phyloP scores from a whole-genome alignment of 1,140 invertebrate genomes.

The Aleiodes sp. region DNA sequence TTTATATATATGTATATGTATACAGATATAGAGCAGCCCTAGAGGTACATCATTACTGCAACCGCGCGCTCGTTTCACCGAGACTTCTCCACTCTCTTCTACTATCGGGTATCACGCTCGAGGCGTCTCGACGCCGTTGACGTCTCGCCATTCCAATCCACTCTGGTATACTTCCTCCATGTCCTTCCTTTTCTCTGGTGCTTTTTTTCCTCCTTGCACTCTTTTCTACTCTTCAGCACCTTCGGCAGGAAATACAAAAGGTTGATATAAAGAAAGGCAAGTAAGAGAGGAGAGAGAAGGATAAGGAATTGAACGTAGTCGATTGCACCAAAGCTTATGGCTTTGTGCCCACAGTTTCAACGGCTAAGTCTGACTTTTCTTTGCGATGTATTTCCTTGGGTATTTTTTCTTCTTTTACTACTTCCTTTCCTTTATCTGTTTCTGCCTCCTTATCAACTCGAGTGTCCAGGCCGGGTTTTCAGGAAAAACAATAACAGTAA shows the following conservation, averaged over 20 bases:
- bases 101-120: slow-evolving; percentile 29
- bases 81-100: slow-evolving; percentile 18
- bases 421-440: not conserved
- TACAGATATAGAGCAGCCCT: not conserved
- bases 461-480: slow-evolving; percentile 10
- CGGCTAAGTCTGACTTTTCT: not conserved
- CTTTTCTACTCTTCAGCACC: not conserved
- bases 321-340: slow-evolving; percentile 5
- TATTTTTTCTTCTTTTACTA: not conserved
- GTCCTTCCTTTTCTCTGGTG: not conserved
- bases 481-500: not conserved
- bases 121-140: slow-evolving; percentile 2
- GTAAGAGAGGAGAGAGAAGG: not conserved
- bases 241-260: slow-evolving; percentile 12
- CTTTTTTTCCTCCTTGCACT: not conserved
- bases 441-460: not conserved
- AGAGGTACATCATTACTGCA: slow-evolving; percentile 10
- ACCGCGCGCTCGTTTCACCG: slow-evolving; percentile 2
- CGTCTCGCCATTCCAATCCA: slow-evolving; percentile 8
- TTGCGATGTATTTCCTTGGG: not conserved
- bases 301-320: not conserved
- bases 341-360: slow-evolving; percentile 2
- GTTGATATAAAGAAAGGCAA: not conserved
- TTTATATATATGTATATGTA: too few species aligned
- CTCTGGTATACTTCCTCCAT: not conserved